phyloP scores from a whole-genome alignment of 2,113 vertebrate species.

The Ivindomyrus marchei region DNA sequence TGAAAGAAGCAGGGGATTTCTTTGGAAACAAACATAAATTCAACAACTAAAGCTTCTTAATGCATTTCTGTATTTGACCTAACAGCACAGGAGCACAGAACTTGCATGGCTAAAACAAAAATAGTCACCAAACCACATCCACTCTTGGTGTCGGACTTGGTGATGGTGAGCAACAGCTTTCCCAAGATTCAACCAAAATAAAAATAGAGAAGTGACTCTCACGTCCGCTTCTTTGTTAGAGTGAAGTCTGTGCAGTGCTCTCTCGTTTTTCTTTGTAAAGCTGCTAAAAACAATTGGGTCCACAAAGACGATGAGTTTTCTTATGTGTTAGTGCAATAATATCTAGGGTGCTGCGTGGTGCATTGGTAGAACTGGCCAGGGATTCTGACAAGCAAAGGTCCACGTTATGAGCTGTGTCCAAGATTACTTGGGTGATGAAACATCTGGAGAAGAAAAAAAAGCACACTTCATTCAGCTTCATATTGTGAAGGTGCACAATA shows the following conservation, averaged over 20 bases:
- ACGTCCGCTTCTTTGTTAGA: background rate
- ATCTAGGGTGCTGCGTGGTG: background rate
- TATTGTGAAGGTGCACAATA: background rate
- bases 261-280: background rate
- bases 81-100: background rate
- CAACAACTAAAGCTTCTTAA: background rate
- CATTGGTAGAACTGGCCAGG: background rate
- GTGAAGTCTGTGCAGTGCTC: background rate
- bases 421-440: conserved; percentile 4
- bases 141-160: background rate
- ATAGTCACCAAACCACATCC: background rate
- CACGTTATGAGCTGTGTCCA: background rate
- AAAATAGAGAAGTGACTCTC: background rate
- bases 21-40: background rate
- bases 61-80: background rate
- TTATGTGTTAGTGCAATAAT: conserved; percentile 8
- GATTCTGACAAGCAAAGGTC: background rate
- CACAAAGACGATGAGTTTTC: background rate
- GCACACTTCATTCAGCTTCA: background rate
- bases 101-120: background rate
- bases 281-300: background rate
- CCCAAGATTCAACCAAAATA: background rate
- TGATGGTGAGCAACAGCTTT: background rate
- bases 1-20: background rate
- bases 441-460: conserved; percentile 10